Evolutionary conservation across 53 echinoderm and acorn worm genomes (phyloP), one percentile per base, ranked within the genome.

Genomic region (Temnopleurus reevesii): DNA sequence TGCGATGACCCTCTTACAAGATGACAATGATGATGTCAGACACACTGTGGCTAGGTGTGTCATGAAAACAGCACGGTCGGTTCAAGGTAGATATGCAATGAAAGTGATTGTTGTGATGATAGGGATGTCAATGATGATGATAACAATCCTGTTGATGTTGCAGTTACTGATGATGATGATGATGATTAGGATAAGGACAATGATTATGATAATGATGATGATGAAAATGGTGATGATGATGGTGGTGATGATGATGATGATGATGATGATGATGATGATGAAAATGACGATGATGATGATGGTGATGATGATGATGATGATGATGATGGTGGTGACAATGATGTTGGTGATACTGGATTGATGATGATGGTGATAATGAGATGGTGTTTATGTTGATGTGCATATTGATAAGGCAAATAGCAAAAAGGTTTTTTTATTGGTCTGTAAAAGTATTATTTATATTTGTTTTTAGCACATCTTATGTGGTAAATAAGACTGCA

Each of bases 11-110:
- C 27, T 85, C 2, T 61, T 85, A 13, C 86, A 85, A 61, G 86
- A 85, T 61, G 86, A 85, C 24, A 61, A 85, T 33, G 83, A 55
- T 54, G 83, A 83, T 21, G 83, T 83, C 9, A 17, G 36, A 36
- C 18, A 1, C 5, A 54, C 83, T n/a, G 56, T 38, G 27, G 83
- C 83, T 10, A 38, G 56, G 17, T 35, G 55, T 55, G 38, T 83
- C 36, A 53, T 54, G 53, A 83, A 83, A 53, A 38, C 51, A 18
- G 57, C 83, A 13, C 49, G 7, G 45, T 49, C 29, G 41, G 41
- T 71, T 25, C 36, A 38, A 38, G 41, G 71, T 71, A 41, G n/a
- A n/a, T n/a, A 13, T 54, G 55, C n/a, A n/a, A 54, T 54, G 10
- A 54, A 4, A 18, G 3, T 54, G 19, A 18, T 54, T 15, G 2